A percentile compares a stretch with the other conserved stretches of the same genome.
Evolutionary conservation across 2,888 invertebrate genomes (phyloP).

Genomic region (Caenorhabditis sp.): DNA sequence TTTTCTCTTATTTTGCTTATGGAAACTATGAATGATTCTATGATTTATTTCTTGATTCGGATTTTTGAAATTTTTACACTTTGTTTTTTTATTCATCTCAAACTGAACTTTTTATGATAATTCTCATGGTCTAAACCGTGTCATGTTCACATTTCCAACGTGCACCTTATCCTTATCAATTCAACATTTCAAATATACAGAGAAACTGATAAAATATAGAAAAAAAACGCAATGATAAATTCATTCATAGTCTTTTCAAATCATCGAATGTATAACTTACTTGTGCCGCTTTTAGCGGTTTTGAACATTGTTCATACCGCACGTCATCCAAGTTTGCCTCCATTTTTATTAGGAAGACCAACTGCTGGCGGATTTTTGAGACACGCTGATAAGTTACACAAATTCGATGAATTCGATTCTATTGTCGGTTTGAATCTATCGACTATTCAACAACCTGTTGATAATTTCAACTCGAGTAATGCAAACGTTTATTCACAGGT

Average conservation of each 20-base stretch:
- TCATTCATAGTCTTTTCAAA: not conserved
- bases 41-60: too few species aligned
- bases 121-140: not conserved
- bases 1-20: too few species aligned
- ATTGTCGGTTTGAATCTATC: conserved; percentile 4
- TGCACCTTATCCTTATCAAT: not conserved
- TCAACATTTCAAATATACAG: not conserved
- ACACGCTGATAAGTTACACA: conserved; percentile 17
- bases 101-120: not conserved
- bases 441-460: conserved; percentile 31
- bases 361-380: conserved; percentile 27
- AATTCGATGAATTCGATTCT: not conserved
- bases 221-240: not conserved
- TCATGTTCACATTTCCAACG: not conserved
- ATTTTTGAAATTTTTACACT: too few species aligned
- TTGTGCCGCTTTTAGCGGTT: not conserved
- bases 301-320: not conserved
- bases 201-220: not conserved
- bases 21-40: too few species aligned
- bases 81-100: too few species aligned
- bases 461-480: conserved; percentile 43
- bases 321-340: conserved; percentile 23
- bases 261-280: too few species aligned
- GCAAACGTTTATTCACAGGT: conserved; percentile 43
- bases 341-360: conserved; percentile 25